A percentile compares a stretch with the other conserved stretches of the same genome.
Evolutionary conservation across 2,113 vertebrate genomes (phyloP).

Genomic region (Nematolebias whitei): DNA sequence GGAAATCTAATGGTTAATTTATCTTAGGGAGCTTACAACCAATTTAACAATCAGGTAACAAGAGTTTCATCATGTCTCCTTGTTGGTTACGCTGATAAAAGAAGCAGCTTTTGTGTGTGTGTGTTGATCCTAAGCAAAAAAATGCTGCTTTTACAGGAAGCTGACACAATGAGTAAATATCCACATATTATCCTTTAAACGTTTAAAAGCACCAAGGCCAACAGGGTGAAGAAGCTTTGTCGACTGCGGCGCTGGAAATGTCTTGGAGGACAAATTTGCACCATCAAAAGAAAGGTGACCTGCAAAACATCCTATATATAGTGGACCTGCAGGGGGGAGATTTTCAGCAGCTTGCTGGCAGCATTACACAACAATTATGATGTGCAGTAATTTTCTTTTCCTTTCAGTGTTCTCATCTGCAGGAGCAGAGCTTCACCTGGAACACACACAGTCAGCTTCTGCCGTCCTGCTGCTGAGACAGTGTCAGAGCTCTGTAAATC

Average conservation of each 20-base stretch:
- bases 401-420: slow-evolving; percentile 8
- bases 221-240: slow-evolving; percentile 22
- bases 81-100: slow-evolving; percentile 65
- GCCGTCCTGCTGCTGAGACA: slow-evolving; percentile 72
- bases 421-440: slow-evolving; percentile 87
- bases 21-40: slow-evolving; percentile 60
- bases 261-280: no score
- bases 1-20: slow-evolving; percentile 61
- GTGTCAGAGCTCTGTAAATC: slow-evolving; percentile 75
- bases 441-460: slow-evolving; percentile 75
- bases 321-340: slow-evolving; percentile 44
- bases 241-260: slow-evolving; percentile 15
- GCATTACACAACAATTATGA: slow-evolving; percentile 15
- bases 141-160: slow-evolving; percentile 68
- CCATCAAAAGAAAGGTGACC: not conserved
- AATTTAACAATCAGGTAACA: slow-evolving; percentile 66
- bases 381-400: not conserved
- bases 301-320: slow-evolving; percentile 16
- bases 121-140: slow-evolving; percentile 52
- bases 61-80: slow-evolving; percentile 63
- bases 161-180: slow-evolving; percentile 73
- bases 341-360: slow-evolving; percentile 16
- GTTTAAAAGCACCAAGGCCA: slow-evolving; percentile 54
- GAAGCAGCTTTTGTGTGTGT: slow-evolving; percentile 61
- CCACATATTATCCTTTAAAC: slow-evolving; percentile 52